Percentiles rank a stretch among this genome's conserved stretches.
Conservation (phyloP, 1,140 invertebrate species). For the Aculops lycopersici region DNA sequence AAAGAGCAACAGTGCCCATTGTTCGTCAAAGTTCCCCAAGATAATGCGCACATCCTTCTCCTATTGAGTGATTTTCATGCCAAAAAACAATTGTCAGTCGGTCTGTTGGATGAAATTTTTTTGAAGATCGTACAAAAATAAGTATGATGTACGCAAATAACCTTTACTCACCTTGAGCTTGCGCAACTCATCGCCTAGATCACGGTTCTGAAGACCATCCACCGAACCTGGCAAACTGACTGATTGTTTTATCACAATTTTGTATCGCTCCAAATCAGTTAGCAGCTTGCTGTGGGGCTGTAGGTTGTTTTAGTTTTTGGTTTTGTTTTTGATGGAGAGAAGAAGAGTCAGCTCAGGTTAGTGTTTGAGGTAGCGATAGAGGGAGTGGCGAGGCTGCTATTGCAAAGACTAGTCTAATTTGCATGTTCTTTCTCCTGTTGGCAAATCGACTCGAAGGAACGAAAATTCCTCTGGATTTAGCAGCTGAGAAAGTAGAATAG, state of each 20-base stretch:
- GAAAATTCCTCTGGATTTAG: too few species aligned
- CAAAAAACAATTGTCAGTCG: conserved; percentile 2
- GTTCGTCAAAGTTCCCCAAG: conserved; percentile 76
- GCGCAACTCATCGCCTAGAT: conserved; percentile 25
- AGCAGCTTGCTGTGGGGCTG: conserved; percentile 65
- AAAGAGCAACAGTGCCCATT: conserved; percentile 66
- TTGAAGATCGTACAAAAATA: not conserved
- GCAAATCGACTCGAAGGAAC: too few species aligned
- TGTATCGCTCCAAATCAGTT: conserved; percentile 42
- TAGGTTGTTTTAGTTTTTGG: too few species aligned
- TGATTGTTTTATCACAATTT: conserved; percentile 28
- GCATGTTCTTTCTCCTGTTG: too few species aligned
- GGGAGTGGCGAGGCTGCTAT: too few species aligned
- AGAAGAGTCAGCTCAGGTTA: conserved; percentile 3
- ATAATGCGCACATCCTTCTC: conserved; percentile 80
- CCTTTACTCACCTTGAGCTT: conserved; percentile 32
- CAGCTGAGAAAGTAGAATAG: too few species aligned
- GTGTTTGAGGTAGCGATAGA: too few species aligned
- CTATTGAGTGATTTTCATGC: conserved; percentile 8
- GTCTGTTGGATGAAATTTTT: not conserved
- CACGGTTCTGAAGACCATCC: conserved; percentile 35
- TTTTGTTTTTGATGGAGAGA: too few species aligned
- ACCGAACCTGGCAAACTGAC: conserved; percentile 72
- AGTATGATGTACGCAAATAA: not conserved
- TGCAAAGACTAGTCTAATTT: too few species aligned